Base-by-base conservation (phyloP, 64 coral and sea anemone species). In the Catalaphyllia jardinei region DNA sequence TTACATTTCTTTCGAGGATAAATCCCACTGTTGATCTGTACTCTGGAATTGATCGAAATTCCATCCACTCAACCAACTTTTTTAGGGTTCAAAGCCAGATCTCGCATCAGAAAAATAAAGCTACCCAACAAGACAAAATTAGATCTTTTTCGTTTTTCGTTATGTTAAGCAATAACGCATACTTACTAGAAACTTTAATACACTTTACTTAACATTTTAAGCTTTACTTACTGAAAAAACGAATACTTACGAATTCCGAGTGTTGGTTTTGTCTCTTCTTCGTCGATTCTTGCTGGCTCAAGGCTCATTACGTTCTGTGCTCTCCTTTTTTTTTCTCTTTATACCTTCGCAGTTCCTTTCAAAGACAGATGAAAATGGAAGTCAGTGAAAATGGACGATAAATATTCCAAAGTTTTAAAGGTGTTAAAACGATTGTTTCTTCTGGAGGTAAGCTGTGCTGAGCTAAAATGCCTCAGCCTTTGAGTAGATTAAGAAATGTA, bases 231-330 rank as follows among this genome's bases (percentile, higher is more conserved):
- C 24, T 29, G 18, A 33, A 51, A 24, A 0, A 15, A 8, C 0
- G 39, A 69, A 24, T 67, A 85, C 81, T 85, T 71, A 85, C 81
- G 35, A 71, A 17, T 71, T n/a, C 10, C 4, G 8, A 27, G 22
- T 51, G 24, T 85, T 51, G 24, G 71, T 8, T 39, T 71, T 24
- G 25, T 24, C 4, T 46, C 31, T 2, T 24, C n/a, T 49, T 65
- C 80, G 22, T 85, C 81, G 49, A 25, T 71, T n/a, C 31, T 38
- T 67, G 46, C 17, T 50, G 81, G 25, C 61, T 52, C 33, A 14
- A 71, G 49, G 51, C 81, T 85, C 81, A 85, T 85, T 71, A 18
- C 81, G 81, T 85, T 84, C 39, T 14, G 52, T 63, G 4, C 31
- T 24, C 57, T 28, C 11, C 19, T 52, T 71, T 28, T 50, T 71